Percentiles rank a stretch among this genome's conserved stretches.
Conservation (phyloP, 1,140 invertebrate genomes). For the Lucilia cuprina region DNA sequence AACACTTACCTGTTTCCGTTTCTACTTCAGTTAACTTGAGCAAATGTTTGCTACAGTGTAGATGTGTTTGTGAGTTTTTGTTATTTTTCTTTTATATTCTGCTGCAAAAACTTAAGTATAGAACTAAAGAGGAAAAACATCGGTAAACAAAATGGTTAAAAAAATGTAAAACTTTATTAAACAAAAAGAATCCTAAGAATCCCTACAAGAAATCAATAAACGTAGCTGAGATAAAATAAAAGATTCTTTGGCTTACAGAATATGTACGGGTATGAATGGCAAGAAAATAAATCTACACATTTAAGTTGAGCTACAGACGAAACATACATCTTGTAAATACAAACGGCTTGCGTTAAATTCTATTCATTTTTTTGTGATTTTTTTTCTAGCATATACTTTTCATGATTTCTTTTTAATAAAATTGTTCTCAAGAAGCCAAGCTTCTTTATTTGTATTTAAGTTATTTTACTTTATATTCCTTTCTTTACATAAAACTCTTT, state of each 20-base stretch:
- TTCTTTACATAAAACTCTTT: not conserved
- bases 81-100: not conserved
- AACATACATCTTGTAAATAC: not conserved
- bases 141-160: not conserved
- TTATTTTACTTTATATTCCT: no score
- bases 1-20: constrained; percentile 1
- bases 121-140: not conserved
- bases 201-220: not conserved
- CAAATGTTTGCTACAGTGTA: not conserved
- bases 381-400: not conserved
- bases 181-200: not conserved
- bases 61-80: not conserved
- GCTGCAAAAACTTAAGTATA: not conserved
- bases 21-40: not conserved
- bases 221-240: not conserved
- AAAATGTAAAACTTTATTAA: not conserved
- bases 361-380: not conserved
- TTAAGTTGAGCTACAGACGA: not conserved
- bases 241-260: not conserved
- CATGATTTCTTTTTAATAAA: not conserved
- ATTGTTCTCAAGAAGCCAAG: not conserved
- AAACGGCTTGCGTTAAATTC: not conserved
- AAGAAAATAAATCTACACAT: not conserved
- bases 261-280: not conserved
- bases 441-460: no score